Percentiles rank a stretch among this genome's conserved stretches.
These are phyloP conservation scores for Nymphalis io DNA, from an alignment of 1,140 invertebrate genomes.

Conservation along the genomic window DNA sequence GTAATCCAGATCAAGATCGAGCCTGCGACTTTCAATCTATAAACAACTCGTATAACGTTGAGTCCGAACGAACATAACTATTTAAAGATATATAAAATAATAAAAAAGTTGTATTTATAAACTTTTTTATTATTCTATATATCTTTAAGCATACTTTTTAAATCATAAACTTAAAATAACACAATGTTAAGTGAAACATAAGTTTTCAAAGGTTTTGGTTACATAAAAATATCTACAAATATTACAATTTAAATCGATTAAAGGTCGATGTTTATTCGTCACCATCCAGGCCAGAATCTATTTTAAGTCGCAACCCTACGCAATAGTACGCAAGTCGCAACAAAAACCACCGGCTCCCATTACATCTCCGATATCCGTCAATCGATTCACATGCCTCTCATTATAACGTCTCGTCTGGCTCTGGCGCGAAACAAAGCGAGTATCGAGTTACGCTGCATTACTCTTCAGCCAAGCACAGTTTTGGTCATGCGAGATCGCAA, in stretches of 20 bases:
- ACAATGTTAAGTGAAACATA: no score
- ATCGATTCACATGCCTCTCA: conserved; percentile 73
- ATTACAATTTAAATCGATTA: not conserved
- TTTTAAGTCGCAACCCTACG: conserved; percentile 33
- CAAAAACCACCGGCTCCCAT: conserved; percentile 58
- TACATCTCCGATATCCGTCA: conserved; percentile 64
- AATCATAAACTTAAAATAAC: no score
- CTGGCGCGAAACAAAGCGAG: conserved; percentile 65
- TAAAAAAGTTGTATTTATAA: no score
- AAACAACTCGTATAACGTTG: no score
- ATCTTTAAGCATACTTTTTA: no score
- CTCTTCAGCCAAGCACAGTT: conserved; percentile 56
- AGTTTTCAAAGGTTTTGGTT: no score
- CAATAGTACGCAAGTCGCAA: conserved; percentile 34
- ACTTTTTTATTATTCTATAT: no score
- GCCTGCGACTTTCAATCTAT: no score
- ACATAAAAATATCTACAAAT: no score
- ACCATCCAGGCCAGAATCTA: not conserved
- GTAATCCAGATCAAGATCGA: no score
- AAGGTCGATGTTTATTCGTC: not conserved
- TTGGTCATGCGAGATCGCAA: conserved; percentile 60
- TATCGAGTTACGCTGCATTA: conserved; percentile 61
- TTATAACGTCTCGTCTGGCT: conserved; percentile 61
- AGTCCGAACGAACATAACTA: no score
- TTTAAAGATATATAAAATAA: no score